These are phyloP conservation scores for Microvelia longipes DNA, from an alignment of 1,140 invertebrate genomes.

Conservation along the genomic window DNA sequence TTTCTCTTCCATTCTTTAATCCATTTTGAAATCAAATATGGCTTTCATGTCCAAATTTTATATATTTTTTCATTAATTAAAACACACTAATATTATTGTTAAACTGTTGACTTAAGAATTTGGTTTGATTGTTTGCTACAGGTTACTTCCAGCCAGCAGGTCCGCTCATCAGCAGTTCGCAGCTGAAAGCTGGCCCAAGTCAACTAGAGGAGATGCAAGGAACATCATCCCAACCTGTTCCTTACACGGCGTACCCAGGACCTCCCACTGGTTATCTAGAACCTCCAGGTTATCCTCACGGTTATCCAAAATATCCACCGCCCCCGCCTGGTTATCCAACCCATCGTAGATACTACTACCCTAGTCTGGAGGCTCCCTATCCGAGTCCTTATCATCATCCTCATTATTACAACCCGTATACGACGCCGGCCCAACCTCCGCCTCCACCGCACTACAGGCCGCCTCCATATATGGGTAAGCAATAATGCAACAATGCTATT, in stretches of 20 bases:
- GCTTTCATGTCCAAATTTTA: too few species aligned
- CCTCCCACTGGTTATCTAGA: background rate
- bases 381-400: slow-evolving; percentile 39
- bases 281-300: slow-evolving; percentile 23
- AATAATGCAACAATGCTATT: background rate
- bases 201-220: slow-evolving; percentile 10
- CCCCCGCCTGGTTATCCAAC: slow-evolving; percentile 15
- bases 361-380: slow-evolving; percentile 19
- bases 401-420: slow-evolving; percentile 35
- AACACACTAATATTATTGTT: too few species aligned
- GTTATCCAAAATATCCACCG: slow-evolving; percentile 27
- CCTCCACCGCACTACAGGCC: slow-evolving; percentile 51
- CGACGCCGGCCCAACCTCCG: slow-evolving; percentile 33
- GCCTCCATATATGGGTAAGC: slow-evolving; percentile 32
- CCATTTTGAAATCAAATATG: too few species aligned
- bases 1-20: too few species aligned
- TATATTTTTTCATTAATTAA: too few species aligned
- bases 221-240: slow-evolving; percentile 23
- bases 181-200: slow-evolving; percentile 16
- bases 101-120: too few species aligned
- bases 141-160: slow-evolving; percentile 78
- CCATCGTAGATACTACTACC: slow-evolving; percentile 12
- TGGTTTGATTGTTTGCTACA: too few species aligned
- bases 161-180: slow-evolving; percentile 44
- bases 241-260: slow-evolving; percentile 9